phyloP scores from a whole-genome alignment of 1,140 invertebrate genomes.

The Dufourea novaeangliae region DNA sequence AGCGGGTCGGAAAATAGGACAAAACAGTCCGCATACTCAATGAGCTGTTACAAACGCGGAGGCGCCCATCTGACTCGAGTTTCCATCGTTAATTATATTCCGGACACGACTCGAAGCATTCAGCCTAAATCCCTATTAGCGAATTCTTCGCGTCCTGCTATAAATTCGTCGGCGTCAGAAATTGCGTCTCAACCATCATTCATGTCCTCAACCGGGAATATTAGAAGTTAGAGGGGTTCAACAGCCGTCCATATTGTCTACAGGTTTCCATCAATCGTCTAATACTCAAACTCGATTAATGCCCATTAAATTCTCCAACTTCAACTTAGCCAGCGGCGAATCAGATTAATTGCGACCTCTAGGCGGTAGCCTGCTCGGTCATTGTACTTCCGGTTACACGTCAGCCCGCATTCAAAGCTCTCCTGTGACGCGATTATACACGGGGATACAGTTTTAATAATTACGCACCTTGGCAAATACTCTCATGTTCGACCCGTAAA shows the following conservation, averaged over 20 bases:
- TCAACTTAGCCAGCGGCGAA: neutral
- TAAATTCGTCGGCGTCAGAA: slow-evolving; percentile 27
- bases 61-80: neutral
- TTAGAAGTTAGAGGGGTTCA: slow-evolving; percentile 6
- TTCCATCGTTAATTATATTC: slow-evolving; percentile 39
- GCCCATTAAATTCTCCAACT: slow-evolving; percentile 32
- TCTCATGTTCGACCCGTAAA: neutral
- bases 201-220: neutral
- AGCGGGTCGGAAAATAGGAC: neutral
- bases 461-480: neutral
- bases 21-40: slow-evolving; percentile 6
- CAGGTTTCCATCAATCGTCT: slow-evolving; percentile 22
- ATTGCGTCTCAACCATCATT: slow-evolving; percentile 6
- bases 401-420: slow-evolving; percentile 6
- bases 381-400: slow-evolving; percentile 16
- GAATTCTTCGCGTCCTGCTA: slow-evolving; percentile 28
- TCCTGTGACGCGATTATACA: slow-evolving; percentile 10
- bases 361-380: too few species aligned
- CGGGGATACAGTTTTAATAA: neutral
- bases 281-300: slow-evolving; percentile 31
- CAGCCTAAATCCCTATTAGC: slow-evolving; percentile 25
- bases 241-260: slow-evolving; percentile 9
- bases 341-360: slow-evolving; percentile 21
- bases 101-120: neutral
- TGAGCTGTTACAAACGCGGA: neutral